Evolutionary conservation across 64 coral and sea anemone genomes (phyloP), one percentile per base, ranked within the genome.

Genomic region (Porites australiensis): DNA sequence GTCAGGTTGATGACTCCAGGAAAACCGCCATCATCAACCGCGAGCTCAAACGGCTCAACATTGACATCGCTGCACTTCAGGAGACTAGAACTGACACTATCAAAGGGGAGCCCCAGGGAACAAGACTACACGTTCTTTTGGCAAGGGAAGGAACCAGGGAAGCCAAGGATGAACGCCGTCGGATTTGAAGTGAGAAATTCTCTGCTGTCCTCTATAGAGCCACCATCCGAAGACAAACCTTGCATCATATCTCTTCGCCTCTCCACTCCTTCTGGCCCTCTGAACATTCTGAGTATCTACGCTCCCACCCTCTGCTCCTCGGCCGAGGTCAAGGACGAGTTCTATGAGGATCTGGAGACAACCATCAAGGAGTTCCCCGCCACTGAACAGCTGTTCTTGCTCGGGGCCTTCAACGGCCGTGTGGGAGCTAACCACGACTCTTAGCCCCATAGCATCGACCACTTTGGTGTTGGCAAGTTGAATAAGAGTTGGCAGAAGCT

Each of bases 21-120:
- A 88, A 94, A 62, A 94, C 85, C 27, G 92, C 92, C 6, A 37
- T 94, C 76, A 94, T 94, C 8, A 88, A 94, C 22, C 2, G 75
- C 66, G 78, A 94, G 86, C 54, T 94, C 50, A 83, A 15, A 23
- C 83, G 21, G 61, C 77, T 89, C 45, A 75, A 88, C 20, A 50
- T 79, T 8, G 90, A 86, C 82, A 92, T 92, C 21, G 79, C 48
- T 21, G 9, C 79, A 77, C 4, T 78, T 3, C 90, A 86, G 10
- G 81, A 92, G n/a, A n/a, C n/a, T n/a, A n/a, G n/a, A n/a, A n/a
- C n/a, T n/a, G n/a, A n/a, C n/a, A n/a, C n/a, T n/a, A n/a, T 8
- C n/a, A 23, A 44, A 10, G 5, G 73, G 37, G 5, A 43, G 12
- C 48, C 73, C 14, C 6, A 76, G 16, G 59, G 37, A 44, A 47